Evolutionary conservation across 2,113 vertebrate species (phyloP).

Genomic region (Psittacara wagleri): DNA sequence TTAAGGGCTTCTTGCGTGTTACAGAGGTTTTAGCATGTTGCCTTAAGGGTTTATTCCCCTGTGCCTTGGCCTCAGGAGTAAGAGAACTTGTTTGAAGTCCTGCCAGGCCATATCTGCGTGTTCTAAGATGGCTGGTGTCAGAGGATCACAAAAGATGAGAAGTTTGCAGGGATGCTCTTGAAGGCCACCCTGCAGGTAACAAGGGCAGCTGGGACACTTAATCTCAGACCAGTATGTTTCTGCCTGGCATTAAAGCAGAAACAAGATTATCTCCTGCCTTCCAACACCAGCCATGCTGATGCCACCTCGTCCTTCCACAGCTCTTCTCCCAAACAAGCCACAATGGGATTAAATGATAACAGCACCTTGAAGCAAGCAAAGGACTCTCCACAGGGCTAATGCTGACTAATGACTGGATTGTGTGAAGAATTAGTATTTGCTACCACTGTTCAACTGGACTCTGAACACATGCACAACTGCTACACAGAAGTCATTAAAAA

Average conservation of each 20-base stretch:
- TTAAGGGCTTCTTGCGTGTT: fast-evolving
- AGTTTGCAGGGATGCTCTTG: fast-evolving
- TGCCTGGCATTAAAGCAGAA: not conserved
- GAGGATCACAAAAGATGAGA: fast-evolving
- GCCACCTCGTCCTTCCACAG: fast-evolving
- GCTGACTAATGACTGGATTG: not conserved
- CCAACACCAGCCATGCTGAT: fast-evolving
- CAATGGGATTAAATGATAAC: not conserved
- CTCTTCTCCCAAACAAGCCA: fast-evolving
- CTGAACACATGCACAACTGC: not conserved
- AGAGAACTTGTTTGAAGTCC: too few species aligned
- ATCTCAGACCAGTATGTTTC: not conserved
- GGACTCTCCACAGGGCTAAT: not conserved
- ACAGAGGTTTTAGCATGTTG: not conserved
- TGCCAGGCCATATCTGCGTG: fast-evolving
- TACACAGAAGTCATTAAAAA: not conserved
- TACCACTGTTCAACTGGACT: not conserved
- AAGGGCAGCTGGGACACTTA: not conserved
- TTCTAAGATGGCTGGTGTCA: not conserved
- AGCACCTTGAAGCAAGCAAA: not conserved
- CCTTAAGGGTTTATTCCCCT: not conserved
- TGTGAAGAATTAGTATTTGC: not conserved
- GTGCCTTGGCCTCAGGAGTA: not conserved
- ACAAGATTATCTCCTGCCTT: not conserved
- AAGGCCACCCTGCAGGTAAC: not conserved